Conservation (phyloP, 1,140 invertebrate genomes). For the Aphelenchoides fujianensis region DNA sequence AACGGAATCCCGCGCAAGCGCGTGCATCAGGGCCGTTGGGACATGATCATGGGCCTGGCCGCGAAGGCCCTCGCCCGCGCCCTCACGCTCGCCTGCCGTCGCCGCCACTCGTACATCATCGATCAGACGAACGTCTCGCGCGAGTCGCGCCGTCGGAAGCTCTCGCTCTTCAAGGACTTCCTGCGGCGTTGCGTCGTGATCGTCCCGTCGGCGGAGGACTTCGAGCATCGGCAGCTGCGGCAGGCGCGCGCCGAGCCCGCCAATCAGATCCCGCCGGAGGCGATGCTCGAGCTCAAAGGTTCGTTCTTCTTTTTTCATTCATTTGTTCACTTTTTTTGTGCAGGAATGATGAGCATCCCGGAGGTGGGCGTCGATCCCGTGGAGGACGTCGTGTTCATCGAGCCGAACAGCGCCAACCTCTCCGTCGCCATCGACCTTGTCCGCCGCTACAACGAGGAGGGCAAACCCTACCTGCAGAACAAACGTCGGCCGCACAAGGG, state of each 20-base stretch:
- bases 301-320: too few relatives aligned
- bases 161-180: constrained; percentile 53
- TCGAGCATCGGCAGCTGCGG: constrained; percentile 40
- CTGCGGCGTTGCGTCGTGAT: constrained; percentile 57
- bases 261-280: constrained; percentile 47
- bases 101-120: constrained; percentile 60
- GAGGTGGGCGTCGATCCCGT: constrained; percentile 47
- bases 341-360: constrained; percentile 31
- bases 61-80: constrained; percentile 51
- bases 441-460: constrained; percentile 55
- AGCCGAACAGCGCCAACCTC: constrained; percentile 45
- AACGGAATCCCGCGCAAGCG: constrained; percentile 56
- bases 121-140: constrained; percentile 56
- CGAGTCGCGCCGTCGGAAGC: constrained; percentile 46
- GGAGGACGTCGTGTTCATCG: constrained; percentile 56
- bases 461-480: constrained; percentile 49
- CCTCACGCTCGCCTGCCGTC: constrained; percentile 53
- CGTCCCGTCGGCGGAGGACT: constrained; percentile 48
- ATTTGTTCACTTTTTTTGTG: too few relatives aligned
- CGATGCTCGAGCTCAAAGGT: constrained; percentile 60
- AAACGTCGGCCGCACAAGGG: constrained; percentile 20
- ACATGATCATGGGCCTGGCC: constrained; percentile 60
- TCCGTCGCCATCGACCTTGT: constrained; percentile 56
- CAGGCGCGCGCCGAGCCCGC: constrained; percentile 38
- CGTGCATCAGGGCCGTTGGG: constrained; percentile 56